Base-by-base conservation (phyloP, 2,888 invertebrate genomes). In the Oligia latruncula region DNA sequence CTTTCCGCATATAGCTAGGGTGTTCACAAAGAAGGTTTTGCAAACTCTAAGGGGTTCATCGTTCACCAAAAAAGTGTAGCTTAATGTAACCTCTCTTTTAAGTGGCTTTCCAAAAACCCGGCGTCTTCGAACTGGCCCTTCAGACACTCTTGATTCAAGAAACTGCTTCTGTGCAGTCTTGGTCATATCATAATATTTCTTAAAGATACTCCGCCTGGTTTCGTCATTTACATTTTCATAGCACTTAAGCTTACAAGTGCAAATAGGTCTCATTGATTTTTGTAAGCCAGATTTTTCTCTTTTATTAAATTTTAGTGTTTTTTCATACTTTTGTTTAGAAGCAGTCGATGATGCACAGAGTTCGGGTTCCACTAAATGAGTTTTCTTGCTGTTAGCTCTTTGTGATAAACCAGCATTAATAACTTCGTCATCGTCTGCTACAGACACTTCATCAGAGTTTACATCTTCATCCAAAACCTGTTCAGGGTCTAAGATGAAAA, bases 211-310 rank as follows among this genome's bases (percentile, higher is more conserved):
- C 1, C 6, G n/a, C 20, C 78, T 80, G 23, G 49, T 11, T 52
- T 62, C 62, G 11, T 80, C 70, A 70, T 62, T 80, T 43, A 78
- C 43, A 40, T 62, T 52, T 68, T 79, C 78, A 29, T 67, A 79
- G 29, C 67, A 78, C 29, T 68, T 52, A 17, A 29, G 68, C n/a
- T 20, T 17, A 29, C 68, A 78, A 13, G 17, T 52, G 35, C 68
- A 78, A 55, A 43, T 8, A 23, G 70, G 43, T 62, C 8, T 0
- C 35, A 80, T 62, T 49, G 20, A n/a, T 77, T 55, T 77, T 52
- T 52, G 17, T 17, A 40, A 4, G 0, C 4, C 11, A 11, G 4
- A 8, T n/a, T 66, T 58, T 49, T 1, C 8, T 40, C 15, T 8
- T 58, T 40, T 77, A 6, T 66, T 52, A 2, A 17, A 17, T 20